phyloP scores from a whole-genome alignment of 2,888 invertebrate species.

The Lasioglossum villosulum region DNA sequence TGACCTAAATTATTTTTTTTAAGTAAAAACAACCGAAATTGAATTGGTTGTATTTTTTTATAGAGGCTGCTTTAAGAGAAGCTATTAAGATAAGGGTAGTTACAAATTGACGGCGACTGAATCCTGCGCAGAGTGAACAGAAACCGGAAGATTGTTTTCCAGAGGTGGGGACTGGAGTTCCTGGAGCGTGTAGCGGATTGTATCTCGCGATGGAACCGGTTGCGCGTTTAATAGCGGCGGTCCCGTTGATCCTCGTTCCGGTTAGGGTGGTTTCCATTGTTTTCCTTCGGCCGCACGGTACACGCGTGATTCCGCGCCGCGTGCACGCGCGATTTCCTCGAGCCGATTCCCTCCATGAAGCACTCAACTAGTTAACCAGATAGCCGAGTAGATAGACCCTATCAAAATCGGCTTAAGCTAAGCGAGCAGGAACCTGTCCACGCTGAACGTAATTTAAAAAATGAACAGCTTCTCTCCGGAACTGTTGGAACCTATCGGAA shows the following conservation, averaged over 20 bases:
- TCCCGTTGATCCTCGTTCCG: constrained; percentile 56
- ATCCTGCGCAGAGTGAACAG: background rate
- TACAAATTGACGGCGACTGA: no score
- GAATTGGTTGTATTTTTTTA: no score
- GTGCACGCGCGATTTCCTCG: background rate
- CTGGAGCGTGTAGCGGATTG: background rate
- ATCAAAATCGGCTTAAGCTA: no score
- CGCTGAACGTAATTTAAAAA: background rate
- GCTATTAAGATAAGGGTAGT: no score
- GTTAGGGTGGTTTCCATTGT: constrained; percentile 65
- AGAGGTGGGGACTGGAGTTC: rapidly evolving
- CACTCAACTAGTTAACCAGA: no score
- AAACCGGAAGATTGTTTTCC: background rate
- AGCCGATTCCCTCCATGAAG: background rate
- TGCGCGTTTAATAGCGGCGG: constrained; percentile 64
- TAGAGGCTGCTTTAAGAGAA: no score
- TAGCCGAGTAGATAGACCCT: no score
- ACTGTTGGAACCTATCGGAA: constrained; percentile 1
- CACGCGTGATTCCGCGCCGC: constrained; percentile 6
- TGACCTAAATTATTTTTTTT: no score
- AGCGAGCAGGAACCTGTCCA: background rate
- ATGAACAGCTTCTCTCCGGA: background rate
- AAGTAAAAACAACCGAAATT: no score
- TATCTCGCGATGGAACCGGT: constrained; percentile 42
- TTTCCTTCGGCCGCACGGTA: constrained; percentile 37